These are phyloP conservation scores for Melozone crissalis DNA, from an alignment of 2,113 vertebrate species.

Conservation along the genomic window DNA sequence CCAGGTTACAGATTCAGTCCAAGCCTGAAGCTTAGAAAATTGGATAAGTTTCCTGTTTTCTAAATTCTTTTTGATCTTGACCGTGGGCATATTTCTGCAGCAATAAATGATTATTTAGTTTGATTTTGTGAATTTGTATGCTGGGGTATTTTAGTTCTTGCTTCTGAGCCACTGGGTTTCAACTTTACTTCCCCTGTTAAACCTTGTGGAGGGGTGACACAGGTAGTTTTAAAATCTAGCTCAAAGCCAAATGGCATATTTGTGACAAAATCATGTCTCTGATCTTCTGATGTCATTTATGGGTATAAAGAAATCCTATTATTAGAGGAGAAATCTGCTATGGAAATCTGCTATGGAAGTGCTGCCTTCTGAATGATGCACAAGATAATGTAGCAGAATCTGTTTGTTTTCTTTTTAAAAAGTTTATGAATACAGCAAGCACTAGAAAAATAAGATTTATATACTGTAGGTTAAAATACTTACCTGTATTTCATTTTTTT, in stretches of 20 bases:
- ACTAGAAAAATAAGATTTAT: not conserved
- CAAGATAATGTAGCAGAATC: not conserved
- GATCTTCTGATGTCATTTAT: not conserved
- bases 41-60: not conserved
- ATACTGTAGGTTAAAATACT: not conserved
- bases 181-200: not conserved
- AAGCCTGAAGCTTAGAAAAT: not conserved
- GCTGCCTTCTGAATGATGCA: not conserved
- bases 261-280: not conserved
- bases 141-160: not conserved
- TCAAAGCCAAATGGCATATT: not conserved
- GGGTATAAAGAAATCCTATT: not conserved
- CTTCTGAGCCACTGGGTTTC: not conserved
- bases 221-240: not conserved
- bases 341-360: not conserved
- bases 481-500: not conserved
- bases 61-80: not conserved
- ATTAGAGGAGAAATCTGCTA: not conserved
- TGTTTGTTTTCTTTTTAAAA: not conserved
- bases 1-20: not conserved
- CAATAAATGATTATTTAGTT: not conserved
- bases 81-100: not conserved
- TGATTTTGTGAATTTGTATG: not conserved
- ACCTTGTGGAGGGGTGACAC: not conserved
- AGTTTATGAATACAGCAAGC: not conserved